Base-by-base conservation (phyloP, 2,888 invertebrate species). In the Ochropacha duplaris region DNA sequence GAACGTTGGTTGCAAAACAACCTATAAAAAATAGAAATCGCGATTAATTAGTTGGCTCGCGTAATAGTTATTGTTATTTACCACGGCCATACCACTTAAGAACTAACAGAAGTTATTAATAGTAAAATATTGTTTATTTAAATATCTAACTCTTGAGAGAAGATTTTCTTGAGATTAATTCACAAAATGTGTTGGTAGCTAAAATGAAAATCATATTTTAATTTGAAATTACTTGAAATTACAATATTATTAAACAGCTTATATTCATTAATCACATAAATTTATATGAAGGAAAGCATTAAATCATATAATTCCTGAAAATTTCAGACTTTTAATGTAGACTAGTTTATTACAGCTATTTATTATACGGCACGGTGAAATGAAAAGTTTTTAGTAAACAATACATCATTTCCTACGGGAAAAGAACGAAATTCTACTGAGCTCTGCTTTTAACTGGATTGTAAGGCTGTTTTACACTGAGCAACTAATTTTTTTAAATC, bases 361-460 rank as follows among this genome's bases (percentile, higher is more conserved):
- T 52, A n/a, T 50, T 51, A 55, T 31, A 19, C 19, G 31, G n/a
- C 31, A 9, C 44, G 16, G 19, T 9, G 44, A 36, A 58, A 58
- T 9, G 44, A 36, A 58, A 58, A 50, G 54, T 58, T 54, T 58
- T 44, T 51, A 50, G 39, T 44, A 9, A 44, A 51, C 24, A 55
- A 55, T 58, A 58, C 55, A 58, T 58, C 55, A 58, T 55, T 51
- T 52, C 58, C 55, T 50, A 51, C 44, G 55, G 57, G 57, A 39
- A 22, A n/a, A 26, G 22, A 58, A 51, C 44, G 55, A 36, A 22
- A 44, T 44, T 49, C 55, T 51, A 24, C 50, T 16, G 50, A 16
- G 50, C 39, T 39, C n/a, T 39, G 50, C 50, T 57, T 57, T 54
- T 58, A 58, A 58, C 31, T 51, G 24, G 54, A 57, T 57, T 57